These are phyloP conservation scores for Gymnorhina tibicen DNA, from an alignment of 2,113 vertebrate species.

Conservation along the genomic window DNA sequence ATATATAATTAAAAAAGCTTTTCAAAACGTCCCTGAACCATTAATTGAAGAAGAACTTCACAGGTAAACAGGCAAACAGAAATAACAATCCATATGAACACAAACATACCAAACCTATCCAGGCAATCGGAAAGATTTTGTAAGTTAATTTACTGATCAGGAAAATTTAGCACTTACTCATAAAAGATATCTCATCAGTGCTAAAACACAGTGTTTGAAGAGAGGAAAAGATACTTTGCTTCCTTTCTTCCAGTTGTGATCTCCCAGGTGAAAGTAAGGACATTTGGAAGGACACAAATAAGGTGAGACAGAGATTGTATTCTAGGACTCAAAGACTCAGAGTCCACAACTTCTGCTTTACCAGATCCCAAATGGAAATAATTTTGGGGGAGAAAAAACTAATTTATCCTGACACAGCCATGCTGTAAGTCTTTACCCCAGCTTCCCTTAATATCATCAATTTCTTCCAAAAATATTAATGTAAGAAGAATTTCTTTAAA, in stretches of 20 bases:
- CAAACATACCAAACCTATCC: background rate
- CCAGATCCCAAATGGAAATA: background rate
- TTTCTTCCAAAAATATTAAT: background rate
- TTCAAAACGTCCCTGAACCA: background rate
- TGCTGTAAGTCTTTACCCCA: background rate
- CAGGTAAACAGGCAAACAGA: background rate
- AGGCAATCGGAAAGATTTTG: background rate
- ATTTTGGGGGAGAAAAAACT: fast-evolving
- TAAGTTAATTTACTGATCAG: background rate
- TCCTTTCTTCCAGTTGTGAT: background rate
- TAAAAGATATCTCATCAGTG: background rate
- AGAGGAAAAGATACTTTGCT: background rate
- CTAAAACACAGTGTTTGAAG: background rate
- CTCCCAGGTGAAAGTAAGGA: background rate
- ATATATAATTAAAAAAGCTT: background rate
- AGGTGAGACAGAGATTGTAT: background rate
- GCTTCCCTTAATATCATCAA: background rate
- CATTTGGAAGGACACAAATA: background rate
- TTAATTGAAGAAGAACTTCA: background rate
- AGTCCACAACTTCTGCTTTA: background rate
- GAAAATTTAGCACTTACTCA: background rate
- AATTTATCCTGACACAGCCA: background rate
- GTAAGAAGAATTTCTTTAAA: background rate
- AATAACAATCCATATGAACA: background rate
- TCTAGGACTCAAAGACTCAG: background rate